Evolutionary conservation across 2,888 invertebrate species (phyloP), one percentile per base, ranked within the genome.

Genomic region (Perizoma affinitatum): DNA sequence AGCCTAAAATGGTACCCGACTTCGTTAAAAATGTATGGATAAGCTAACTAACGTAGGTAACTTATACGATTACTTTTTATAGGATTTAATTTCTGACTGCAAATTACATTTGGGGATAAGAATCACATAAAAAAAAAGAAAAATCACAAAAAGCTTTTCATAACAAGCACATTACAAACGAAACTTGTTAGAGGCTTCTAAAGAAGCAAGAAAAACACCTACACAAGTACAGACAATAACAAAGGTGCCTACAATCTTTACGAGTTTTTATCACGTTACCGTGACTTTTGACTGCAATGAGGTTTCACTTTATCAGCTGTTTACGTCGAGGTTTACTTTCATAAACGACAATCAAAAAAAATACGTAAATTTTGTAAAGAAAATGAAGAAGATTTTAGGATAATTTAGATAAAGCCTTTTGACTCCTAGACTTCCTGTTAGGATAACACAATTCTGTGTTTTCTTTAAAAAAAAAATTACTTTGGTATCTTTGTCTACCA

Each of bases 101-200:
- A 38, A 53, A 61, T 61, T 61, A 49, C 45, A 57, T 57, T 57
- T 49, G n/a, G 10, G 34, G 49, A 54, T 47, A 40, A 65, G 58
- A 63, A 55, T 54, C 53, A 65, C 45, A 57, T 50, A 51, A 58
- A 58, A 41, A 59, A 48, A 59, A 48, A 52, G 7, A 38, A 53
- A 48, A 53, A 40, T 64, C 71, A 76, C 74, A 76, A 74, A 69
- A 71, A 73, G 74, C 75, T 83, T 82, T 38, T 78, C 74, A 78
- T 75, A 79, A 74, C 76, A 84, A 85, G 84, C 79, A 81, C 81
- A 82, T 84, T 82, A 82, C 69, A 75, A 67, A 74, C 63, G 75
- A 81, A 83, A 79, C 77, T 83, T 81, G 76, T 79, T 77, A 79
- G 68, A 77, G 68, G 64, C 64, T 70, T 72, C 58, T 67, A 77